Conservation (phyloP, 2,797 vertebrate species). For the Emys orbicularis region DNA sequence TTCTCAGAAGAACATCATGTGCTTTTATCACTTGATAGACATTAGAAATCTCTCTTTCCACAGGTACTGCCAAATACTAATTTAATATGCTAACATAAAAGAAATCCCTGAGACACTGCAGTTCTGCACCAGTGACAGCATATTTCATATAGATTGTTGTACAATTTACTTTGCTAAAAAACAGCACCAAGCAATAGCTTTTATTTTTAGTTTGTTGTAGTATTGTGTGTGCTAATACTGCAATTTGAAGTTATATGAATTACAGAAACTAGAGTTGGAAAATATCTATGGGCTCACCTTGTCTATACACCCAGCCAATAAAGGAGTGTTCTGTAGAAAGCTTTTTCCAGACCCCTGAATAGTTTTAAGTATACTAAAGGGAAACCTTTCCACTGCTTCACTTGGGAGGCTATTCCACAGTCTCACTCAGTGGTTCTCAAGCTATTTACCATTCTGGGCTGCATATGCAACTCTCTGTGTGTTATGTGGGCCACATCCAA, state of each 20-base stretch:
- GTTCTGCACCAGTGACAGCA: background rate
- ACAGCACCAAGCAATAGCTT: background rate
- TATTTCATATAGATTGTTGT: background rate
- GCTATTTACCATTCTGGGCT: too few relatives aligned
- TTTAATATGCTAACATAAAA: background rate
- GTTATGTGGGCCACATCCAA: too few relatives aligned
- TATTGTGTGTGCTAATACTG: background rate
- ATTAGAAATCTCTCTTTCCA: background rate
- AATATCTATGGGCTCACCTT: accelerated
- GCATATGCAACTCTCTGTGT: too few relatives aligned
- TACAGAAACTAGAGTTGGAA: background rate
- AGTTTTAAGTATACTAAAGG: background rate
- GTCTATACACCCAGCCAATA: background rate
- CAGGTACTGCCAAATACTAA: background rate
- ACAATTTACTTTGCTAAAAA: background rate
- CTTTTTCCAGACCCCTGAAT: background rate
- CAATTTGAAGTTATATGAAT: background rate
- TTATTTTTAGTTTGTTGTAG: background rate
- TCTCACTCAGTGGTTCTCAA: too few relatives aligned
- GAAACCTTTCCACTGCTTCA: background rate
- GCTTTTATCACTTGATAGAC: background rate
- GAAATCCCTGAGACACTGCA: background rate
- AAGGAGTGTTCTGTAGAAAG: background rate
- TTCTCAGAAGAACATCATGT: background rate
- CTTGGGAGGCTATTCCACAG: background rate